phyloP scores from a whole-genome alignment of 2,797 vertebrate genomes.

The Craterocephalus amniculus region DNA sequence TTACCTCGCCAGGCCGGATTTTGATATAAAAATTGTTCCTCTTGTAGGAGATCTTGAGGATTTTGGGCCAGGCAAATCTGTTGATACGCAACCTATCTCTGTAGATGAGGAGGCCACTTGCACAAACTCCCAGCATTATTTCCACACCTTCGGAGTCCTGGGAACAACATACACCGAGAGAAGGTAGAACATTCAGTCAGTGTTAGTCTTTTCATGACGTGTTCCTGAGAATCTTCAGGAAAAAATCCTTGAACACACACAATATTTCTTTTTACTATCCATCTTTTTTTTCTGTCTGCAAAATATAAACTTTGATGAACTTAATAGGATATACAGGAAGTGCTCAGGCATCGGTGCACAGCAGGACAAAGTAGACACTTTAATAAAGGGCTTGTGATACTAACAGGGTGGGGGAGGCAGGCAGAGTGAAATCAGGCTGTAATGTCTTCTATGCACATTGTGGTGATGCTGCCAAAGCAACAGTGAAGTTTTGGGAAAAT shows the following conservation, averaged over 20 bases:
- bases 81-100: conserved; percentile 97
- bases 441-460: conserved; percentile 56
- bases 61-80: conserved; percentile 98
- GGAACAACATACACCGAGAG: conserved; percentile 48
- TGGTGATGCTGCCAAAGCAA: conserved; percentile 39
- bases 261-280: not conserved
- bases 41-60: conserved; percentile 99
- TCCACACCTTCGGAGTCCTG: conserved; percentile 98
- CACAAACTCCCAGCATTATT: conserved; percentile 98
- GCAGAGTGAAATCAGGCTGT: conserved; percentile 68
- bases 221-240: conserved; percentile 2
- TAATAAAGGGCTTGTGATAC: conserved; percentile 37
- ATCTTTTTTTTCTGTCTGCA: conserved; percentile 6
- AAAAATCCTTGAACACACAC: conserved; percentile 13
- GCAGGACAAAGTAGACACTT: conserved; percentile 43
- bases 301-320: conserved; percentile 25
- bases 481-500: conserved; percentile 51
- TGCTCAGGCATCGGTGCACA: conserved; percentile 50
- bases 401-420: conserved; percentile 71
- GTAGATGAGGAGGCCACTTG: conserved; percentile 97
- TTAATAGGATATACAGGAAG: conserved; percentile 30
- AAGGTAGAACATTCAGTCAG: not conserved
- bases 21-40: conserved; percentile 99
- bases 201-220: not conserved
- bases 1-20: conserved; percentile 97